Conservation (phyloP, 1,140 invertebrate species). For the Reticulitermes speratus region DNA sequence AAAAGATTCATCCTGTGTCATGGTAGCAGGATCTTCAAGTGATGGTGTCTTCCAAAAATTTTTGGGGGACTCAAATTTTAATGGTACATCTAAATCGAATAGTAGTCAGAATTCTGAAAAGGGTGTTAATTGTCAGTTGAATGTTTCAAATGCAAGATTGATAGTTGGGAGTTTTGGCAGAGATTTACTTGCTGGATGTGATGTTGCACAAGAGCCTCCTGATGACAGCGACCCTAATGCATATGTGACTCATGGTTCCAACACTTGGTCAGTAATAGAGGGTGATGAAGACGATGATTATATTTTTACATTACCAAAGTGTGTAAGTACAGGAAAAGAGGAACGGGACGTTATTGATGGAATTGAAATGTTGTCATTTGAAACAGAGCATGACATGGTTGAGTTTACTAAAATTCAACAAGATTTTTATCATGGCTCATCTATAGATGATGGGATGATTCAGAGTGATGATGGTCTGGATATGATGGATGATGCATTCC, state of each 20-base stretch:
- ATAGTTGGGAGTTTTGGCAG: neutral
- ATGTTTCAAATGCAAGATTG: neutral
- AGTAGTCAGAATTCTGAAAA: neutral
- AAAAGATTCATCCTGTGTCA: too few relatives aligned
- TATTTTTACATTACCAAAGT: slow-evolving; percentile 18
- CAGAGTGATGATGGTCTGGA: slow-evolving; percentile 27
- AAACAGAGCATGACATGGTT: slow-evolving; percentile 32
- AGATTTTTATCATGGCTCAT: slow-evolving; percentile 11
- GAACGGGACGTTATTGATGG: slow-evolving; percentile 33
- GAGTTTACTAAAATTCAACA: slow-evolving; percentile 32
- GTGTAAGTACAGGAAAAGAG: slow-evolving; percentile 35
- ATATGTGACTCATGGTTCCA: neutral
- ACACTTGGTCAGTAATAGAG: neutral
- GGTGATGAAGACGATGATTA: slow-evolving; percentile 25
- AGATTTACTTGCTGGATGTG: slow-evolving; percentile 17
- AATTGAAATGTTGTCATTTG: slow-evolving; percentile 33
- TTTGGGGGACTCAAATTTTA: neutral
- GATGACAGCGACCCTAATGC: neutral
- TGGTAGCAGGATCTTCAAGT: too few relatives aligned
- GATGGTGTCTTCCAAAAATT: neutral
- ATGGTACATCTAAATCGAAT: too few relatives aligned
- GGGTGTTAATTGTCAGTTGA: neutral
- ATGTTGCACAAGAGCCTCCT: neutral
- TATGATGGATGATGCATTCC: slow-evolving; percentile 25
- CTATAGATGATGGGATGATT: slow-evolving; percentile 20